Conservation (phyloP, 2,888 invertebrate genomes). For the Elysia crispata region DNA sequence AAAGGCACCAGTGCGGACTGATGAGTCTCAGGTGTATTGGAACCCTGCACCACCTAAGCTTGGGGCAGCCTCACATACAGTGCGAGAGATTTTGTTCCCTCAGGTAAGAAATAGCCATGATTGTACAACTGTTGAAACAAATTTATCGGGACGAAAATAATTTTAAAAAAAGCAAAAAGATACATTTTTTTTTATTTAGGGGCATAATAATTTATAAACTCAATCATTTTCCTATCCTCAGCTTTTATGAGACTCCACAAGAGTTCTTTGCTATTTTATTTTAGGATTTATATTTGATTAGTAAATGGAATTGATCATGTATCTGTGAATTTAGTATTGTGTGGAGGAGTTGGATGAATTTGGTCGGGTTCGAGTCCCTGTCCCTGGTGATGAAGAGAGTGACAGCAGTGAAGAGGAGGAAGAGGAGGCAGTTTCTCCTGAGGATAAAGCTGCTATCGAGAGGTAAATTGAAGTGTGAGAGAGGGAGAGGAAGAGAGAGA, state of each 20-base stretch:
- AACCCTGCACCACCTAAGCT: slow-evolving; percentile 76
- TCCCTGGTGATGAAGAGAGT: slow-evolving; percentile 50
- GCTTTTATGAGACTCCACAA: too few species aligned
- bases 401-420: slow-evolving; percentile 58
- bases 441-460: slow-evolving; percentile 49
- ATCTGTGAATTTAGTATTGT: slow-evolving; percentile 53
- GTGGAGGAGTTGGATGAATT: slow-evolving; percentile 55
- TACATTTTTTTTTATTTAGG: too few species aligned
- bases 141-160: too few species aligned
- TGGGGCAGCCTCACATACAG: slow-evolving; percentile 70
- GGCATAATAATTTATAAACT: too few species aligned
- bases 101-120: slow-evolving; percentile 48
- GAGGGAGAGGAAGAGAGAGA: neutral
- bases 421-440: slow-evolving; percentile 51
- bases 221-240: too few species aligned
- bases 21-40: slow-evolving; percentile 75
- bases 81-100: slow-evolving; percentile 72
- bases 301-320: neutral
- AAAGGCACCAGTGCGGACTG: slow-evolving; percentile 58
- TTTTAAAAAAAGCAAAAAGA: too few species aligned
- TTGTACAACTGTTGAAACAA: too few species aligned
- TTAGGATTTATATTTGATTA: neutral
- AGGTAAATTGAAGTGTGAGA: slow-evolving; percentile 47
- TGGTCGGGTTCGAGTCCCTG: slow-evolving; percentile 35
- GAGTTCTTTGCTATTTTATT: neutral